Evolutionary conservation across 2,113 vertebrate species (phyloP).

Genomic region (Paramormyrops kingsleyae): DNA sequence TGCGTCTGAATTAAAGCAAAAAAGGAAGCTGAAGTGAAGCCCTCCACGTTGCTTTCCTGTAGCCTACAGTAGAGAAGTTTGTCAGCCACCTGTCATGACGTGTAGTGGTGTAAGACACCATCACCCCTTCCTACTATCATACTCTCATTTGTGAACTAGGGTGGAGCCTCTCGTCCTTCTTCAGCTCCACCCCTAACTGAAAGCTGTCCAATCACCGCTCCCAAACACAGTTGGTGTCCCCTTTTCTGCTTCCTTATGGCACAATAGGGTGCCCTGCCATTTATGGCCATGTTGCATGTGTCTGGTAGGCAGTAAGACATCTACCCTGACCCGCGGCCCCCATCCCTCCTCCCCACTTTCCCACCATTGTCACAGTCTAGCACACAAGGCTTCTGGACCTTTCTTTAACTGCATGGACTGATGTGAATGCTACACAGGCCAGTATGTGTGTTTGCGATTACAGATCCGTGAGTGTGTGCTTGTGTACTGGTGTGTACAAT

Average conservation of each 20-base stretch:
- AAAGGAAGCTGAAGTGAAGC: background rate
- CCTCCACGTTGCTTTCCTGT: background rate
- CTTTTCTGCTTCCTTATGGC: conserved; percentile 11
- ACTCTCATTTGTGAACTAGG: background rate
- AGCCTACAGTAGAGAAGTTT: background rate
- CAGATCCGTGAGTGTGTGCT: background rate
- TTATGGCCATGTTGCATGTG: conserved; percentile 27
- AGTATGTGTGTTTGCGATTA: background rate
- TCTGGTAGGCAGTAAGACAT: conserved; percentile 8
- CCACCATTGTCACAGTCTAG: conserved; percentile 25
- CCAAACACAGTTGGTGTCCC: conserved; percentile 24
- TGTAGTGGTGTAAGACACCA: background rate
- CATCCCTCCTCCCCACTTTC: conserved; percentile 19
- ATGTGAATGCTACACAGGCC: background rate
- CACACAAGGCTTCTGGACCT: conserved; percentile 25
- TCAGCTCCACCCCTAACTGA: background rate
- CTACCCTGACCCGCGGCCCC: conserved; percentile 2
- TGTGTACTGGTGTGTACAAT: background rate
- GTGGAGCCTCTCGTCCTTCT: background rate
- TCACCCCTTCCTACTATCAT: background rate
- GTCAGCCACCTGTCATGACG: background rate
- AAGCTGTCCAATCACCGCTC: background rate
- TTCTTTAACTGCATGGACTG: conserved; percentile 19
- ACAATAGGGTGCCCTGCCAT: background rate
- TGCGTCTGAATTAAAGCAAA: background rate